Evolutionary conservation across 2,113 vertebrate species (phyloP), one percentile per base, ranked within the genome.

Genomic region (Tyrannus savana): DNA sequence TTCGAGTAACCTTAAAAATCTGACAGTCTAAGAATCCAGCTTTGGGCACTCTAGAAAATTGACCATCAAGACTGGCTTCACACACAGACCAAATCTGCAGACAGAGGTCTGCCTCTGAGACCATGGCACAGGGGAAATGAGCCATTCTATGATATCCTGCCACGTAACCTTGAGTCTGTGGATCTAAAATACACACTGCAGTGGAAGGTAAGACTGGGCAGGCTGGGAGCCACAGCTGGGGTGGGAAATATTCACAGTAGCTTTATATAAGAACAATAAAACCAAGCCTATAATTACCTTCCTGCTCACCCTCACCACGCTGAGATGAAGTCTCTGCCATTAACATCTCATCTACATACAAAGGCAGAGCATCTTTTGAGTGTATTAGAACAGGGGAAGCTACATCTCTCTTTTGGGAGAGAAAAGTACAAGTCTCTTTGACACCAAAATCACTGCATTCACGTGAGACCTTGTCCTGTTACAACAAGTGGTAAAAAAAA

Each of bases 201-300:
- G 66, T 37, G 53, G 47, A 77, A 90, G 55, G 31, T 85, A 83
- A 83, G 60, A 60, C 33, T 64, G 56, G 46, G 58, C 49, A 91
- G 74, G 21, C 56, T 87, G 59, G 50, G 37, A 95, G 75, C n/a
- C 55, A 85, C 46, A 80, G 78, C 21, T 77, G 30, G 35, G 46
- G 27, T 71, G 42, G 71, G 58, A 96, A 96, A 80, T 14, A 93
- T 13, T 84, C 78, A 83, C 53, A 58, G 50, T 2, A 55, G 50
- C 39, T 63, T 87, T 90, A 66, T 64, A 50, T 27, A 75, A 87
- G 78, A 74, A 90, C 84, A 96, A 86, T 73, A 91, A 85, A 95
- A 94, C 71, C 64, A 90, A 89, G 63, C 60, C 47, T 88, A 6
- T 91, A 94, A 94, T 86, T 93, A 90, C 47, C 49, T 93, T 91